phyloP scores from a whole-genome alignment of 2,797 vertebrate genomes.

The Cygnus olor region DNA sequence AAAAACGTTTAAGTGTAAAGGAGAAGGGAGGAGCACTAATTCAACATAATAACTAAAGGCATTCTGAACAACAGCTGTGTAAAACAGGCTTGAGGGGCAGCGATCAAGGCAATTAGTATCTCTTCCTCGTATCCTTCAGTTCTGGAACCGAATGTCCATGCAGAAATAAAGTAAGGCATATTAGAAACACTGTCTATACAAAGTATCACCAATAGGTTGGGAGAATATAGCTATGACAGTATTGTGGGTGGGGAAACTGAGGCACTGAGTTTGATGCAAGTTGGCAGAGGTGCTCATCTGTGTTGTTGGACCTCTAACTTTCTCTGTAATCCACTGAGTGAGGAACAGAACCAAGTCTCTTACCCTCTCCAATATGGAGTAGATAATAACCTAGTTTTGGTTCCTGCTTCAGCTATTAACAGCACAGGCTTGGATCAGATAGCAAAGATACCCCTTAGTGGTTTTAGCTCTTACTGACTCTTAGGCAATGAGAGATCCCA shows the following conservation, averaged over 20 bases:
- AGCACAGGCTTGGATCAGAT: background rate
- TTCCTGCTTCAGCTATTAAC: background rate
- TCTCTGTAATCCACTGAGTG: background rate
- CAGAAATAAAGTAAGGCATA: background rate
- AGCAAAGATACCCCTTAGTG: background rate
- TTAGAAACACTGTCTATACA: background rate
- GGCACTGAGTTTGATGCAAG: too few species aligned
- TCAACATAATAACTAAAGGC: slow-evolving; percentile 61
- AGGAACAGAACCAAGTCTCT: background rate
- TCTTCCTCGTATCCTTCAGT: slow-evolving; percentile 79
- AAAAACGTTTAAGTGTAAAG: slow-evolving; percentile 70
- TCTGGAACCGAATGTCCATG: slow-evolving; percentile 79
- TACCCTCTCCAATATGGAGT: background rate
- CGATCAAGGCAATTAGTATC: slow-evolving; percentile 74
- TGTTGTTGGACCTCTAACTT: background rate
- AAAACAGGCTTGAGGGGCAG: slow-evolving; percentile 73
- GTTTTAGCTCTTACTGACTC: background rate
- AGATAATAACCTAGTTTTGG: background rate
- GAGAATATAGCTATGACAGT: background rate
- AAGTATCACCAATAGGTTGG: background rate
- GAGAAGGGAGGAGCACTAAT: slow-evolving; percentile 68
- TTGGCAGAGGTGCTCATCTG: background rate
- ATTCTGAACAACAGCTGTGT: slow-evolving; percentile 74
- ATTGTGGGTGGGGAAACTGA: background rate
- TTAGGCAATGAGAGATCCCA: background rate